Base-by-base conservation (phyloP, 2,888 invertebrate species). In the Gymnosoma rotundatum region DNA sequence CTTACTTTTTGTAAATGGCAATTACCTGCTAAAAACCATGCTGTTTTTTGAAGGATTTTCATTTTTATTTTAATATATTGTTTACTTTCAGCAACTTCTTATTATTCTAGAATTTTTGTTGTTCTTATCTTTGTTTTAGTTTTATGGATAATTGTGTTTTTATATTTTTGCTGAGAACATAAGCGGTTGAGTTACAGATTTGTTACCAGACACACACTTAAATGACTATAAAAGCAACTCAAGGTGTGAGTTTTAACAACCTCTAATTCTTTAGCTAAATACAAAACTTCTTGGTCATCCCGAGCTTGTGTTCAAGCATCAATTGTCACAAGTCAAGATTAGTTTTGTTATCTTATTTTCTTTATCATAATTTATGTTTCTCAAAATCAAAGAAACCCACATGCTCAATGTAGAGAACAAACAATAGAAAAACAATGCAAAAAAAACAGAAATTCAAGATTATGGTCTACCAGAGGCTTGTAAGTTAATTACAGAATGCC, bases 21-120 rank as follows among this genome's bases (percentile, higher is more conserved):
- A 86, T 87, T 87, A 85, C 85, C 84, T 87, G 87, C 83, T 86
- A 86, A 86, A 87, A 70, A 60, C 76, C 86, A 85, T 84, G 87
- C 87, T 85, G 87, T 84, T 78, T 86, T 79, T 87, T 78, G 21
- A 85, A 83, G 56, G 66, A 75, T 81, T 76, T 78, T 76, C 78
- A 73, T 76, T 52, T 54, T 61, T 25, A 25, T 25, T 50, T 20
- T 73, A 45, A 21, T 21, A 64, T 58, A n/a, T 74, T 80, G 12
- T 69, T 32, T 67, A 16, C n/a, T n/a, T 20, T 36, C 20, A 36
- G 50, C 16, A 67, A 10, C 1, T 9, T 64, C 12, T 16, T 64
- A 25, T 25, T 25, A 56, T 63, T 0, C 8, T n/a, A 12, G 32
- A 32, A 32, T 32, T 50, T 18, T 52, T 52, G 8, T 45, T 63